Evolutionary conservation across 2,888 invertebrate species (phyloP).

Genomic region (Leptinotarsa juncta): DNA sequence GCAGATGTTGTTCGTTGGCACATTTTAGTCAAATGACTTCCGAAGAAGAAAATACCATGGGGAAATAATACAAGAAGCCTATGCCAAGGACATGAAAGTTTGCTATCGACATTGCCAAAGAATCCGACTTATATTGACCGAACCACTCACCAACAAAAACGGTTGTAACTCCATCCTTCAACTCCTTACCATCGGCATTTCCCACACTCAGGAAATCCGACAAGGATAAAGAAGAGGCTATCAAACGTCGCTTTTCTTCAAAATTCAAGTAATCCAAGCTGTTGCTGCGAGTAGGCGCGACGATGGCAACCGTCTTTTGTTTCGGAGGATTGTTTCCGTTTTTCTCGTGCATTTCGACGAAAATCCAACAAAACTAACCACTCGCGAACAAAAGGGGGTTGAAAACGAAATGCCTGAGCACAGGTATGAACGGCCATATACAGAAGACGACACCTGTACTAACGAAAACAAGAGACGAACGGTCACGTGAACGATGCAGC

Average conservation of each 20-base stretch:
- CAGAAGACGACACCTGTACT: slow-evolving; percentile 39
- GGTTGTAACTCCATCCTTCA: slow-evolving; percentile 60
- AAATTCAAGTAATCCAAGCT: slow-evolving; percentile 91
- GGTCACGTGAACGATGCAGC: slow-evolving; percentile 20
- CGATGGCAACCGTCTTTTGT: slow-evolving; percentile 74
- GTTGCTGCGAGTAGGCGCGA: slow-evolving; percentile 80
- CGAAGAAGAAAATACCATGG: too few relatives aligned
- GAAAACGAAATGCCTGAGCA: slow-evolving; percentile 14
- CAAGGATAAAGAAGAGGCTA: slow-evolving; percentile 87
- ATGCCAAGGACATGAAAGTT: too few relatives aligned
- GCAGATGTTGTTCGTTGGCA: too few relatives aligned
- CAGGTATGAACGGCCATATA: slow-evolving; percentile 7
- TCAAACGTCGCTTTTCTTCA: slow-evolving; percentile 90
- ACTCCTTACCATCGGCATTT: slow-evolving; percentile 57
- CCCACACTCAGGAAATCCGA: slow-evolving; percentile 76
- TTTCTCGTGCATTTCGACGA: slow-evolving; percentile 57
- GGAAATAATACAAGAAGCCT: too few relatives aligned
- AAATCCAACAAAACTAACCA: slow-evolving; percentile 13
- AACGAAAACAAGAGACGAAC: slow-evolving; percentile 26
- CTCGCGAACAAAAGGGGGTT: neutral
- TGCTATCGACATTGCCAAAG: too few relatives aligned
- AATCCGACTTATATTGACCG: too few relatives aligned
- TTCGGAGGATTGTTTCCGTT: slow-evolving; percentile 51
- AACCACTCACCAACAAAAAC: slow-evolving; percentile 62
- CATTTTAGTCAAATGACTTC: too few relatives aligned